Evolutionary conservation across 2,888 invertebrate species (phyloP), one percentile per base, ranked within the genome.

Genomic region (Oscheius sp.): DNA sequence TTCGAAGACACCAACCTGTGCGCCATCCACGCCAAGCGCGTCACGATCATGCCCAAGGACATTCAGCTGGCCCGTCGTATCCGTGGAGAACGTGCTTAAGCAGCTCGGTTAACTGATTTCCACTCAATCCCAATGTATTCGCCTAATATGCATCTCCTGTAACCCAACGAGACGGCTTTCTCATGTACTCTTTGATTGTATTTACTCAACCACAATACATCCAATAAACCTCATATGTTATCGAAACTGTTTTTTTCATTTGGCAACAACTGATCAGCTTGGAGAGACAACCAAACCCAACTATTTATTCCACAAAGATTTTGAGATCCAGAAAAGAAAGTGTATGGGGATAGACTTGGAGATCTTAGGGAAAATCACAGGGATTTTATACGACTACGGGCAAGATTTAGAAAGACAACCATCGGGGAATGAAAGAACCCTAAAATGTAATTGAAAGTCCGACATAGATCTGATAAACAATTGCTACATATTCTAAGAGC

Each of bases 1-100:
- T 96, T 97, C 91, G 96, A 96, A 92, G 96, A 96, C 92, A 96
- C 96, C 85, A 96, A 96, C 91, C 92, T 96, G 93, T 96, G 96
- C 92, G 96, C 96, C 75, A 96, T 96, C 90, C 96, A 96, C 90
- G 96, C 96, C 87, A 96, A 96, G 91, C 94, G 96, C 89, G 96
- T 96, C 75, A 96, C 96, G 82, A 96, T 96, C 91, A 96, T 96
- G 96, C 96, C 96, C 87, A 96, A 86, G 80, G 85, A 84, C 78
- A 84, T 85, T 48, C 79, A 80, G 59, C 70, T 80, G 37, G 79
- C 79, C 10, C 73, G 79, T 21, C 73, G 79, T 53, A 80, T 79
- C 74, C 76, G 79, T 96, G 91, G 96, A 96, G 90, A 96, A 53
- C 75, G 78, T 66, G 73, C 73, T 47, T 73, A 73, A 73, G 37